Evolutionary conservation across 2,113 vertebrate genomes (phyloP).

Genomic region (Chaenocephalus aceratus): DNA sequence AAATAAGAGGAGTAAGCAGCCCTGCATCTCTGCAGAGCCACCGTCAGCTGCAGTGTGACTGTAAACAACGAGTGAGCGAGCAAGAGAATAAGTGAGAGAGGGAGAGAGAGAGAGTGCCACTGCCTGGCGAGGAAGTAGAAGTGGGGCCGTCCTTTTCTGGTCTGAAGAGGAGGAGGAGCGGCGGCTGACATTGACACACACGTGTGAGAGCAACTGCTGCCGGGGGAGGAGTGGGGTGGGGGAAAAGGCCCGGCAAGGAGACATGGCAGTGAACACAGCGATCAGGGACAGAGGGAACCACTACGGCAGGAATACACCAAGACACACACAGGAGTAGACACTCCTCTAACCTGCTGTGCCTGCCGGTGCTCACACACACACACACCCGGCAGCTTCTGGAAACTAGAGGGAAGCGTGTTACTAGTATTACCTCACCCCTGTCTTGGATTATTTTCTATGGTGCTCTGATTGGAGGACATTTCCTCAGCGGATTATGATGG

Average conservation of each 20-base stretch:
- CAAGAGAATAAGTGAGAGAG: not conserved
- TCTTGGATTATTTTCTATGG: conserved; percentile 51
- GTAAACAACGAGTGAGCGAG: conserved; percentile 27
- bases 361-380: not conserved
- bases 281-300: conserved; percentile 21
- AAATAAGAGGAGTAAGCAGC: not conserved
- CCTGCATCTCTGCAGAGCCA: conserved; percentile 55
- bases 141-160: conserved; percentile 41
- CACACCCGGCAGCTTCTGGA: conserved; percentile 7
- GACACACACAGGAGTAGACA: not conserved
- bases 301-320: conserved; percentile 1
- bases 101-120: conserved; percentile 30
- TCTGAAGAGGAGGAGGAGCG: conserved; percentile 61
- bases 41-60: conserved; percentile 22
- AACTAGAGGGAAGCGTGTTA: conserved; percentile 26
- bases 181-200: conserved; percentile 74
- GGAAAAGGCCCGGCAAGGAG: conserved; percentile 35
- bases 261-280: conserved; percentile 61
- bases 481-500: conserved; percentile 74
- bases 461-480: conserved; percentile 9
- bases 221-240: conserved; percentile 19
- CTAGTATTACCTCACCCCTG: conserved; percentile 45
- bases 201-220: conserved; percentile 71
- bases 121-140: conserved; percentile 50
- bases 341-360: conserved; percentile 18